Base-by-base conservation (phyloP, 2,797 vertebrate species). In the Aeoliscus strigatus region DNA sequence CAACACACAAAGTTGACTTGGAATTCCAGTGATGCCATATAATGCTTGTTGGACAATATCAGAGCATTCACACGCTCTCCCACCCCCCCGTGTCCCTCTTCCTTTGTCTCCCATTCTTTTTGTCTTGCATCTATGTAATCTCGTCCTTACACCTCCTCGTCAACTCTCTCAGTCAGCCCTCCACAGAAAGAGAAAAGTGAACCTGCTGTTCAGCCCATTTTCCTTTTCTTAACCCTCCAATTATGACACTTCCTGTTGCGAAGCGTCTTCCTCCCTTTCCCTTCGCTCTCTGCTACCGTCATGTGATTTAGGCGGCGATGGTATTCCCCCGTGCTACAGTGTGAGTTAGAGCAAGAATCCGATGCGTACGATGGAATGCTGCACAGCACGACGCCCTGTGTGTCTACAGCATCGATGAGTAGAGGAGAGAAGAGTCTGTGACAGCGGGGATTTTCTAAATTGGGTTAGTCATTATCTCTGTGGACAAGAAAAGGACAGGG, bases 381-480 rank as follows among this genome's bases (percentile, higher is more conserved):
- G 6, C 37, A 9, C 38, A 57, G 46, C 42, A 17, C 34, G 44
- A 49, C 28, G 14, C 52, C 31, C 38, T 15, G 4, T 51, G 40
- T 48, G 39, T 35, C 9, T 15, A 6, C 18, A 21, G 18, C 3
- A 6, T 21, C 18, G 18, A 3, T n/a, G n/a, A n/a, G n/a, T n/a
- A n/a, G n/a, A n/a, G n/a, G n/a, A n/a, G n/a, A n/a, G n/a, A n/a
- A n/a, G n/a, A n/a, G 3, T 21, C 6, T 21, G 3, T 21, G 18
- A 21, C 18, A 21, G 18, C 18, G 6, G 18, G 18, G 18, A 57
- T 64, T 75, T 61, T 27, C 14, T 41, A 41, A 78, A 76, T 71
- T 65, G 64, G 72, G 76, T 84, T 53, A 72, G 18, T 29, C 33
- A 45, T 68, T 60, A 60, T 72, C 51, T 49, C 54, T 2, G 9